Percentiles rank a stretch among this genome's conserved stretches.
These are phyloP conservation scores for Aspidoscelis tigris DNA, from an alignment of 2,113 vertebrate genomes.

Conservation along the genomic window DNA sequence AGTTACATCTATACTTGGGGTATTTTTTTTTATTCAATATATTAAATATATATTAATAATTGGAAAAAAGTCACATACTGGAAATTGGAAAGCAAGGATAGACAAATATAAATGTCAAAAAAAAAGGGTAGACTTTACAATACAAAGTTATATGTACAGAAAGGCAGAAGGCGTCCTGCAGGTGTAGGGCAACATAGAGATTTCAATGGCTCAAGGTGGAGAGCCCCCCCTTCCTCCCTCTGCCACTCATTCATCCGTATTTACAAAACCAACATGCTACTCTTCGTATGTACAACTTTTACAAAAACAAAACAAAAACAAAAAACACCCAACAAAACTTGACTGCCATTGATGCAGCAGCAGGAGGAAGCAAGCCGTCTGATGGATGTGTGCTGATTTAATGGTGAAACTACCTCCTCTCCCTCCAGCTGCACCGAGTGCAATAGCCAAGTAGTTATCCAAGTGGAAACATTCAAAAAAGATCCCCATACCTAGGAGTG, in stretches of 20 bases:
- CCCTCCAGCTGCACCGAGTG: neutral
- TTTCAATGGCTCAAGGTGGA: conserved; percentile 12
- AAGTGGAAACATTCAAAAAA: neutral
- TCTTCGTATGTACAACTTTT: conserved; percentile 37
- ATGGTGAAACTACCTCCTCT: neutral
- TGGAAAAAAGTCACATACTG: conserved; percentile 69
- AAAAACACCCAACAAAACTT: conserved; percentile 6
- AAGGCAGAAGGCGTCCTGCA: conserved; percentile 45
- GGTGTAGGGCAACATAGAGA: conserved; percentile 3
- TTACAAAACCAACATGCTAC: conserved; percentile 48
- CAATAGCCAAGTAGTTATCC: neutral
- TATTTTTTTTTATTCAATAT: conserved; percentile 63
- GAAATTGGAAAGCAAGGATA: conserved; percentile 69
- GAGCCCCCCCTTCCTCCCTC: neutral
- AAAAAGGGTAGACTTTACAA: conserved; percentile 62
- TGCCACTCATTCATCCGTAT: conserved; percentile 49
- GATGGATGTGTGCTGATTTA: neutral
- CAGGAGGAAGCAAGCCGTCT: neutral
- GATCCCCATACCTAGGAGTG: neutral
- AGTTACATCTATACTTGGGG: conserved; percentile 61
- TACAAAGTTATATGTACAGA: conserved; percentile 78
- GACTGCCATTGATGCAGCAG: neutral
- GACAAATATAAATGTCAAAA: conserved; percentile 80
- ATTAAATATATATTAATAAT: conserved; percentile 65
- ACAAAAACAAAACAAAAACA: neutral